A percentile compares a stretch with the other conserved stretches of the same genome.
These are phyloP conservation scores for Ciona savignyi DNA, from an alignment of 23 tunicate species.

Conservation along the genomic window DNA sequence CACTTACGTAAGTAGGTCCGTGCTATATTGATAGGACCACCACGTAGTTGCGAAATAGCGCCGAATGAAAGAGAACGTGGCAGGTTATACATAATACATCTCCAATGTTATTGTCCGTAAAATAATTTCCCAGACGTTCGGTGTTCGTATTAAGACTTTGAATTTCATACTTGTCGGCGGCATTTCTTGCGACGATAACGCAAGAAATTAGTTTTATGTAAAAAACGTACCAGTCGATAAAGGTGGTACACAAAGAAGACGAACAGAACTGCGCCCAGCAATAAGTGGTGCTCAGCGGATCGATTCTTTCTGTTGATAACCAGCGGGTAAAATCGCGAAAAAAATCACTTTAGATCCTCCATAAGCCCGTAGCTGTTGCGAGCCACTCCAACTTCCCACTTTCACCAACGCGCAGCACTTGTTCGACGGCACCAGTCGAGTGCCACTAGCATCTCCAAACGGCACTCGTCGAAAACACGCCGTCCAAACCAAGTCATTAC, in stretches of 20 bases:
- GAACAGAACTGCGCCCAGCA: not conserved
- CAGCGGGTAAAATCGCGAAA: not conserved
- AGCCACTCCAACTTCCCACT: not conserved
- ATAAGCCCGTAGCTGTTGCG: not conserved
- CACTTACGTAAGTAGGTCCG: not conserved
- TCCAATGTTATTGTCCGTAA: too few relatives aligned
- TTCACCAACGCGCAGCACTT: not conserved
- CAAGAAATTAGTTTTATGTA: too few relatives aligned
- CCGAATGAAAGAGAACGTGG: too few relatives aligned
- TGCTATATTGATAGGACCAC: not conserved
- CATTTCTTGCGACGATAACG: too few relatives aligned
- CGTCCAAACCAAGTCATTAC: not conserved
- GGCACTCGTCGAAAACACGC: not conserved
- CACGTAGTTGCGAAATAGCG: not conserved
- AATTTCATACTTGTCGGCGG: too few relatives aligned
- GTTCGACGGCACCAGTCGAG: not conserved
- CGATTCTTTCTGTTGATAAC: constrained; percentile 1
- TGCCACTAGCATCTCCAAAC: not conserved
- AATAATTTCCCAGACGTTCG: too few relatives aligned
- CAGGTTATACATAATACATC: too few relatives aligned
- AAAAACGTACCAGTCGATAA: too few relatives aligned
- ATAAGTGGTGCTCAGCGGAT: not conserved
- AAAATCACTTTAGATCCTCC: not conserved
- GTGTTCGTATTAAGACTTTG: too few relatives aligned
- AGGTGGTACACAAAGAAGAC: not conserved